A percentile compares a stretch with the other conserved stretches of the same genome.
Evolutionary conservation across 2,888 invertebrate species (phyloP).

Genomic region (Hemaris fuciformis): DNA sequence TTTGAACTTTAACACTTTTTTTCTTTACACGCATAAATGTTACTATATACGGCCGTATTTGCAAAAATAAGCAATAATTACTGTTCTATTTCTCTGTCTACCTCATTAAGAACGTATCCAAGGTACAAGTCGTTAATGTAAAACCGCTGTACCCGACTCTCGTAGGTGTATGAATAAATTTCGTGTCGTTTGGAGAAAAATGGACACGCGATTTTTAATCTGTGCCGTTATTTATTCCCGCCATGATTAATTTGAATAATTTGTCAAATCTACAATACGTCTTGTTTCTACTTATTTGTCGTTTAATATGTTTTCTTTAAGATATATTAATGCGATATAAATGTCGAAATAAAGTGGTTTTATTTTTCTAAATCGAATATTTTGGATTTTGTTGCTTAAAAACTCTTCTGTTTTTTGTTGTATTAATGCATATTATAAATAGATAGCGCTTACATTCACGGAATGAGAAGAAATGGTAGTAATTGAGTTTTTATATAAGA

Average conservation of each 20-base stretch:
- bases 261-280: not conserved
- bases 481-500: no score
- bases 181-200: slow-evolving; percentile 11
- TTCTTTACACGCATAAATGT: not conserved
- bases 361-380: not conserved
- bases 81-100: not conserved
- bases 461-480: no score
- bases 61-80: not conserved
- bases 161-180: slow-evolving; percentile 11
- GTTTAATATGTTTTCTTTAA: not conserved
- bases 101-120: not conserved
- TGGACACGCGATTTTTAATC: slow-evolving; percentile 9
- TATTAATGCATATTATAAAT: no score
- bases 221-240: not conserved
- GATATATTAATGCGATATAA: not conserved
- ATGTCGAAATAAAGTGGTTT: not conserved
- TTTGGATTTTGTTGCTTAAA: no score
- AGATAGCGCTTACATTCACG: no score
- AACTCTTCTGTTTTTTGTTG: no score
- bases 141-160: slow-evolving; percentile 2
- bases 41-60: not conserved
- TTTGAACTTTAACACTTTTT: no score
- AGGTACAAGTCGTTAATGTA: not conserved
- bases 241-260: slow-evolving; percentile 1
- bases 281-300: not conserved